phyloP scores from a whole-genome alignment of 2,113 vertebrate genomes.

The Labeo rohita region DNA sequence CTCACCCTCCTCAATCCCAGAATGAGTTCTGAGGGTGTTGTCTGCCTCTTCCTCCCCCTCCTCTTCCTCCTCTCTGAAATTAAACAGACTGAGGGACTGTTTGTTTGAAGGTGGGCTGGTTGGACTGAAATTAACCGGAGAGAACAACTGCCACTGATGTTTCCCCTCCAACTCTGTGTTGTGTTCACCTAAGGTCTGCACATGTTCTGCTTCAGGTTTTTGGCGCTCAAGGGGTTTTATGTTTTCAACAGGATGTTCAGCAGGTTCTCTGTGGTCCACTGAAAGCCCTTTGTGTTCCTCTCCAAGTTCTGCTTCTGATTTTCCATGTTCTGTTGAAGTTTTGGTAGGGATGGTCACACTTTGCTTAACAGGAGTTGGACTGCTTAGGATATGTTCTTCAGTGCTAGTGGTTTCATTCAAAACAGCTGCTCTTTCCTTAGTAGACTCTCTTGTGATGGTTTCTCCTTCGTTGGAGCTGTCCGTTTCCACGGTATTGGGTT shows the following conservation, averaged over 20 bases:
- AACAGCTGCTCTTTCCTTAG: conserved; percentile 20
- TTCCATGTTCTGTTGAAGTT: conserved; percentile 25
- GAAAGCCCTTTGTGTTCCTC: background rate
- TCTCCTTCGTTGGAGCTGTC: conserved; percentile 5
- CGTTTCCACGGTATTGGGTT: conserved; percentile 21
- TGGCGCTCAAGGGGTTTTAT: background rate
- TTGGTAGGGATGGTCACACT: conserved; percentile 26
- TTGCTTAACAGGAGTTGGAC: conserved; percentile 38
- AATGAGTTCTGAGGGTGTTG: conserved; percentile 55
- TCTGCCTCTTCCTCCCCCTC: conserved; percentile 66
- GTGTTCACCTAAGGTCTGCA: background rate
- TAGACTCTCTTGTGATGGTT: background rate
- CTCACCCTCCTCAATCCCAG: conserved; percentile 80
- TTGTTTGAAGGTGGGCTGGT: conserved; percentile 66
- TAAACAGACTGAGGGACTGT: conserved; percentile 62
- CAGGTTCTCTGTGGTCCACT: conserved; percentile 44
- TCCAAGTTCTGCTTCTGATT: background rate
- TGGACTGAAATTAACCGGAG: conserved; percentile 64
- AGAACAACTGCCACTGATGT: conserved; percentile 46
- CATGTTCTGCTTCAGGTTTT: background rate
- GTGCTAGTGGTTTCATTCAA: conserved; percentile 31
- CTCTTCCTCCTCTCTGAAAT: conserved; percentile 50
- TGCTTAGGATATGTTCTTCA: conserved; percentile 24
- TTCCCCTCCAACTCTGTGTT: conserved; percentile 42
- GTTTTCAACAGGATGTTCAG: background rate